Evolutionary conservation across 2,888 invertebrate species (phyloP), one percentile per base, ranked within the genome.

Genomic region (Cosmopolites sordidus): DNA sequence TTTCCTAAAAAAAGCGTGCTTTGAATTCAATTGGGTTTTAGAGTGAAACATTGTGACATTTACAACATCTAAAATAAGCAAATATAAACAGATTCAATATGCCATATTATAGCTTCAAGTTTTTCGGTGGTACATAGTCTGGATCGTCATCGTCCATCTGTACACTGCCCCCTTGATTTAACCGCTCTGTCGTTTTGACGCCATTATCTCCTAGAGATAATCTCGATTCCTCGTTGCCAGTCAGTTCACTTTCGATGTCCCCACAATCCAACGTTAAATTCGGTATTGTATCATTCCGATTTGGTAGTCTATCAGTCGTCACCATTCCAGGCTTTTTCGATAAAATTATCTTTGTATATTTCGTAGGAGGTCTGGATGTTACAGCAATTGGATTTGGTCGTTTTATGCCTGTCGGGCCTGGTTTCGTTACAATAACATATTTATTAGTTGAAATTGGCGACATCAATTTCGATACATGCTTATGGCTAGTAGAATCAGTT

Each of bases 261-360:
- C 70, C 60, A 17, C 63, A 55, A 56, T 67, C 67, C 33, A 64
- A 42, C 11, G 43, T 16, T 33, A 52, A 38, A 39, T 48, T 51
- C 44, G 43, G 9, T 9, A 54, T 22, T n/a, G 27, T 43, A 14
- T 52, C 46, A 0, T 41, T 17, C n/a, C 43, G 53, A 6, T 45
- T 22, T 30, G 49, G 50, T 29, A 56, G 8, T 18, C 48, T 48
- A 2, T 40, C 50, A 1, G 43, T 17, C 2, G 47, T 6, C 33
- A 33, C 2, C 43, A 49, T 29, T 61, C 54, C 30, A 40, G 55
- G 16, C 54, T 74, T 73, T 56, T 78, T 78, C 1, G 78, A 76
- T 27, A 79, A 64, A 56, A 79, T 76, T 52, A 79, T 78, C 60
- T 78, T 78, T 1, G 78, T 76, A 47, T 76, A 78, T 59, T 79